Conservation (phyloP, 2,888 invertebrate genomes). For the Oxycera nigricornis region DNA sequence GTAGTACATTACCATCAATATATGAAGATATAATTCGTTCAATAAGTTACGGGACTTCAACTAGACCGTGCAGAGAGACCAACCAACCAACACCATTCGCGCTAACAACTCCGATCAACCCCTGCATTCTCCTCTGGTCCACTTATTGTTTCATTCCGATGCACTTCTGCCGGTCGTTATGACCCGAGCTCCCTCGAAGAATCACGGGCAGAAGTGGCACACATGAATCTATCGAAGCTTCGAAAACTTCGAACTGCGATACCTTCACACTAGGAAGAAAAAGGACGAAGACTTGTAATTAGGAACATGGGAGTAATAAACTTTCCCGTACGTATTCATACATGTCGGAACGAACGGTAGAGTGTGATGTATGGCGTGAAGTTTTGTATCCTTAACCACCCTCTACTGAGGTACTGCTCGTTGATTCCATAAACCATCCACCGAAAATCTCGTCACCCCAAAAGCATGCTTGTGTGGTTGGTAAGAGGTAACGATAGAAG, state of each 20-base stretch:
- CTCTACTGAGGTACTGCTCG: background rate
- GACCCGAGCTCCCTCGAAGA: conserved; percentile 8
- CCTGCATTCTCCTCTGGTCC: background rate
- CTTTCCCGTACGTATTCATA: conserved; percentile 38
- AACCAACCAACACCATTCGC: conserved; percentile 11
- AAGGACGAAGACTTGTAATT: conserved; percentile 41
- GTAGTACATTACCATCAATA: conserved; percentile 42
- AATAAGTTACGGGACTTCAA: conserved; percentile 34
- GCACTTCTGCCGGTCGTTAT: conserved; percentile 26
- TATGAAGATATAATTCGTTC: conserved; percentile 42
- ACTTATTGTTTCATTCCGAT: conserved; percentile 27
- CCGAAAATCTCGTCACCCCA: conserved; percentile 13
- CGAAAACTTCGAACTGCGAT: conserved; percentile 27
- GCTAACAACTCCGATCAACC: conserved; percentile 20
- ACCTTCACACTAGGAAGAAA: conserved; percentile 29
- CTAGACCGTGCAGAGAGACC: conserved; percentile 19
- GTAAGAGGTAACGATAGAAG: background rate
- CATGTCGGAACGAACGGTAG: conserved; percentile 20
- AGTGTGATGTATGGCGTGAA: conserved; percentile 38
- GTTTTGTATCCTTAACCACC: conserved; percentile 14
- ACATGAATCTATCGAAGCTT: conserved; percentile 36
- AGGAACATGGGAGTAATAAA: conserved; percentile 43
- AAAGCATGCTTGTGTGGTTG: conserved; percentile 8
- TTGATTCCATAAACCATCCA: conserved; percentile 20
- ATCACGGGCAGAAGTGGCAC: conserved; percentile 5